Evolutionary conservation across 1,140 invertebrate species (phyloP), one percentile per base, ranked within the genome.

Genomic region (Bombus fervidus): DNA sequence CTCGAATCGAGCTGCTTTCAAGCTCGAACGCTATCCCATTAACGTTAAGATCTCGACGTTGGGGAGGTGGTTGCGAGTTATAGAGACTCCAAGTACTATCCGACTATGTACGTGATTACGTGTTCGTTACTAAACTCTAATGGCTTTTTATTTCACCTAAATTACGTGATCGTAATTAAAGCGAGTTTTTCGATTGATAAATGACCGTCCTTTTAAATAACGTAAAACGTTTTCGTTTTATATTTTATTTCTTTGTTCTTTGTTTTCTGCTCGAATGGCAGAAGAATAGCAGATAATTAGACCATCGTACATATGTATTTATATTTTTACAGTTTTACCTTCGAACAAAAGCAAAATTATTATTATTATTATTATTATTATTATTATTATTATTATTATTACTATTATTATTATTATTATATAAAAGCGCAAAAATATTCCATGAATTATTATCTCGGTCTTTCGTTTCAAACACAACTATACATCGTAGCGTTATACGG

Each of bases 21-120:
- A 34, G 25, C 53, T 9, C 43, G 13, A 64, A 31, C 25, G 53
- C 22, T 47, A 75, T 64, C 72, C 81, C 72, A 82, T 82, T 82
- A 82, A 64, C 22, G 57, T 82, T 64, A 64, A 62, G 39, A 64
- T 64, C 59, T 43, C n/a, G 3, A n/a, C 12, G 41, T 28, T 13
- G 22, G 34, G 22, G 22, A 12, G 25, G n/a, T 3, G 69, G 25
- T 15, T 18, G 13, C 71, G 39, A 72, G 71, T 72, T 72, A 31
- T 28, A 28, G 41, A 1, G 13, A 43, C 71, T 73, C 13, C 28
- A 10, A 13, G 6, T 31, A 13, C 28, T n/a, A 43, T 43, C 41
- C 37, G 39, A 31, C n/a, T 8, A 57, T 47, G 73, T 13, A 57
- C 74, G 73, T 34, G 73, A 75, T 75, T 53, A 53, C 73, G 2